Conservation (phyloP, 2,888 invertebrate genomes). For the Thymelicus sylvestris region DNA sequence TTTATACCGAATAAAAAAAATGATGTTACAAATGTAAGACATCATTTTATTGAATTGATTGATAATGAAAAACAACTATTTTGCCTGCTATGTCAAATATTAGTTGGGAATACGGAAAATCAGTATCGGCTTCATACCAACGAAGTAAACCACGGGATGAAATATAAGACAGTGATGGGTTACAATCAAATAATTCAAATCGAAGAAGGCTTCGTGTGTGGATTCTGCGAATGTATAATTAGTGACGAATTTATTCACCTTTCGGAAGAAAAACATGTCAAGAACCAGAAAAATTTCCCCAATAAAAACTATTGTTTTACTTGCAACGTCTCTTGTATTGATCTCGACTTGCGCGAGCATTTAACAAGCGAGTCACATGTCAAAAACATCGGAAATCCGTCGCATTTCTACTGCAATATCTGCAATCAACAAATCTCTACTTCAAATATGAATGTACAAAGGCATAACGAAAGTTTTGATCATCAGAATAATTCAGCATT, state of each 20-base stretch:
- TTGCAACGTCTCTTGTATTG: neutral
- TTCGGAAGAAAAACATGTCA: neutral
- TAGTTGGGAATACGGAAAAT: no score
- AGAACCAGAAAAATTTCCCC: neutral
- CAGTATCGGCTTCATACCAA: no score
- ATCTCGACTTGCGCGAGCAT: neutral
- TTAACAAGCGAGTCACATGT: neutral
- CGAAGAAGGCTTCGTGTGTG: slow-evolving; percentile 8
- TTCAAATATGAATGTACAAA: neutral
- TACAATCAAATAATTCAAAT: slow-evolving; percentile 19
- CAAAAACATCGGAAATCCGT: neutral
- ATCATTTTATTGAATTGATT: neutral
- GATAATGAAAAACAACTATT: no score
- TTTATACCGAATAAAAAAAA: neutral
- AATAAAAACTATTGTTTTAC: slow-evolving; percentile 4
- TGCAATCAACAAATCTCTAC: neutral
- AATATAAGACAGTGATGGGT: neutral
- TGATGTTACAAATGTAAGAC: neutral
- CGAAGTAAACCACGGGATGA: no score
- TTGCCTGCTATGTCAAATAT: no score
- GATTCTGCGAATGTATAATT: slow-evolving; percentile 7
- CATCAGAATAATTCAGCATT: neutral
- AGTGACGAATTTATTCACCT: neutral
- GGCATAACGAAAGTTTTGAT: neutral
- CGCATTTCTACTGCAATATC: neutral